Base-by-base conservation (phyloP, 2,888 invertebrate species). In the Catocala nupta region DNA sequence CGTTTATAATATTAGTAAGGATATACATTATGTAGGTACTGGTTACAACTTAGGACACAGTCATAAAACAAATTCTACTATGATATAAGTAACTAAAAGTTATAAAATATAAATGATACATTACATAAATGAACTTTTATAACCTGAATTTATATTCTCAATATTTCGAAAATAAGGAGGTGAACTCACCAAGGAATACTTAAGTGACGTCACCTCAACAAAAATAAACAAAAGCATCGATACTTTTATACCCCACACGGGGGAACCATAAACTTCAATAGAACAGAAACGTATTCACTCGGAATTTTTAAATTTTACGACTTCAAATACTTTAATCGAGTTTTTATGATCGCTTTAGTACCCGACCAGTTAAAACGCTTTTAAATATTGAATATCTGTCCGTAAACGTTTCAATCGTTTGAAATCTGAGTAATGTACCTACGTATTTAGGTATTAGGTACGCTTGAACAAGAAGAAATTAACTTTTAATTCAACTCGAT, bases 331-430 rank as follows among this genome's bases (percentile, higher is more conserved):
- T 82, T 82, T 84, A 88, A 89, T 88, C 84, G 84, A 77, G 70
- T 73, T 88, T 89, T 89, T 88, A 89, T 82, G 81, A 81, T 82
- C 83, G 80, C 84, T 89, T 89, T 87, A 87, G 74, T 85, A 78
- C 80, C 70, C 71, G 68, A 75, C 75, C 78, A 83, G 84, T 86
- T 88, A 83, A 82, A 81, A 73, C 77, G 81, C 77, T 81, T 87
- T 88, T 85, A 84, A 88, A 87, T 87, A 87, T 87, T 84, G 81
- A 74, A 82, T 80, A 81, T 82, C 66, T 44, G 82, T 81, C 78
- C 70, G 81, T 77, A 74, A 82, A 69, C 73, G 73, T 62, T 70
- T 64, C 60, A 49, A 62, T 44, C 25, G 68, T 55, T 65, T 73
- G 25, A 33, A 55, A 49, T 48, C 55, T 39, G 44, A 6, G 16